These are phyloP conservation scores for Varanus komodoensis DNA, from an alignment of 2,113 vertebrate species.

Conservation along the genomic window DNA sequence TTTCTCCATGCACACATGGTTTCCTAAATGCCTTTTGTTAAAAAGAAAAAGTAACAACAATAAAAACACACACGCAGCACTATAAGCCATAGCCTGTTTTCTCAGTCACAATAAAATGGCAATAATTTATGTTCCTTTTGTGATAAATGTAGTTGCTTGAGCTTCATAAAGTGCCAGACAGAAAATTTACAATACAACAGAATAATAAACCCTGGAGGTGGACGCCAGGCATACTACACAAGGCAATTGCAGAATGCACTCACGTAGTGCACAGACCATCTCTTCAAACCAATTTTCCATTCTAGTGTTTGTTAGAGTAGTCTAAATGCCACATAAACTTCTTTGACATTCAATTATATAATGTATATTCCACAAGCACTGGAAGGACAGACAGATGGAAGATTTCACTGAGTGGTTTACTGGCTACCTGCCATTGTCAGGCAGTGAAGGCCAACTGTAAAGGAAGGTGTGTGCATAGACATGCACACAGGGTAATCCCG, in stretches of 20 bases:
- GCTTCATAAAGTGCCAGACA: conserved; percentile 55
- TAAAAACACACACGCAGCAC: background rate
- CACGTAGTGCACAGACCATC: background rate
- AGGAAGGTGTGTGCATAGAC: background rate
- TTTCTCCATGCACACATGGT: background rate
- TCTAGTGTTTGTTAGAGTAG: conserved; percentile 44
- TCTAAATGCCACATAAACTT: conserved; percentile 59
- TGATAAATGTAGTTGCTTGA: conserved; percentile 60
- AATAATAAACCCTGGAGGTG: conserved; percentile 45
- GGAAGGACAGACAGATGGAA: conserved; percentile 33
- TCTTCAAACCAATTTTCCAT: conserved; percentile 55
- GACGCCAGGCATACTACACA: background rate
- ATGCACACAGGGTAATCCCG: rapidly evolving
- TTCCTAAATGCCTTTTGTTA: background rate
- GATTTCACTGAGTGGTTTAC: conserved; percentile 53
- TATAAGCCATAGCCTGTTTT: conserved; percentile 36
- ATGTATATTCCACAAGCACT: conserved; percentile 27
- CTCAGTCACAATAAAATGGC: conserved; percentile 47
- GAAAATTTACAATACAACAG: conserved; percentile 54
- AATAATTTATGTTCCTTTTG: conserved; percentile 45
- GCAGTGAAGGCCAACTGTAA: background rate
- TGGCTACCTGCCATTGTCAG: conserved; percentile 42
- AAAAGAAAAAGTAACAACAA: background rate
- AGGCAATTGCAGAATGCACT: background rate
- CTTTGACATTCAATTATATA: conserved; percentile 63